These are phyloP conservation scores for Rhimphoctona megacephalus DNA, from an alignment of 2,888 invertebrate species.

Conservation along the genomic window DNA sequence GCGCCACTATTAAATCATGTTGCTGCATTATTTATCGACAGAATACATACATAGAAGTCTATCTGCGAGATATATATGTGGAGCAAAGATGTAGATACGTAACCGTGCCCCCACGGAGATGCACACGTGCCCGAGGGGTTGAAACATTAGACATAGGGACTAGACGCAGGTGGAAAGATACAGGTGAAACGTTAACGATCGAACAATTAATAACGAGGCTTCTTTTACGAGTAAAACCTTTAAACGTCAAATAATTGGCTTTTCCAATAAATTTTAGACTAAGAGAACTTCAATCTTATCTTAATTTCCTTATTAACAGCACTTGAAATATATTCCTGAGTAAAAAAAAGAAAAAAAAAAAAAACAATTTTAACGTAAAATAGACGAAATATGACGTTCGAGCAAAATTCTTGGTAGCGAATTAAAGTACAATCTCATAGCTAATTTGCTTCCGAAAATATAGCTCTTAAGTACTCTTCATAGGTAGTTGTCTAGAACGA, in stretches of 20 bases:
- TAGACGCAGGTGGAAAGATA: constrained; percentile 27
- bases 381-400: background rate
- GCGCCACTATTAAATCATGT: constrained; percentile 40
- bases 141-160: background rate
- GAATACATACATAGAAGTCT: background rate
- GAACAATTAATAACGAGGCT: background rate
- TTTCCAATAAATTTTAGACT: background rate
- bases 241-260: background rate
- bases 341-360: too few relatives aligned
- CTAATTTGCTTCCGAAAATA: constrained; percentile 76
- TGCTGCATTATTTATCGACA: constrained; percentile 50
- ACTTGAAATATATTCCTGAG: background rate
- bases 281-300: background rate
- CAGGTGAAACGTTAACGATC: constrained; percentile 25
- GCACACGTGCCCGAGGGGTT: constrained; percentile 25
- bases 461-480: background rate
- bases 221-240: too few relatives aligned
- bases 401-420: background rate
- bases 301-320: background rate
- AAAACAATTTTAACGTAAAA: background rate
- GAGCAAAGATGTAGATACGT: constrained; percentile 7
- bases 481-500: constrained; percentile 5
- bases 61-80: constrained; percentile 2
- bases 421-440: constrained; percentile 38
- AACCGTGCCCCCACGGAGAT: constrained; percentile 28